Evolutionary conservation across 2,888 invertebrate genomes (phyloP), one percentile per base, ranked within the genome.

Genomic region (Diarsia rubi): DNA sequence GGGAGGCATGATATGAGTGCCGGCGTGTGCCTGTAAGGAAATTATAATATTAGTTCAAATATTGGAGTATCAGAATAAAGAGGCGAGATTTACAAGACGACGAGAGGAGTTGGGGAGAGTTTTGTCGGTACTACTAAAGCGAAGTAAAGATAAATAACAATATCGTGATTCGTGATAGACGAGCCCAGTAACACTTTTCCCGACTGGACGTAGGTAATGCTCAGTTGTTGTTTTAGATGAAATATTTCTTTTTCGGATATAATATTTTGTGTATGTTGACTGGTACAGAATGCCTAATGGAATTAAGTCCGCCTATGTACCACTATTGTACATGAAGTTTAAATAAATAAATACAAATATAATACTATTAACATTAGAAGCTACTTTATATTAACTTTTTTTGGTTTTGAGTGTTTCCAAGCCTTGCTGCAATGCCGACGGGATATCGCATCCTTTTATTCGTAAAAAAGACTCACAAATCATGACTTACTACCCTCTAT

Each of bases 1-100:
- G 11, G 95, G 78, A 0, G 91, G 88, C 84, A 92, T 85, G 21
- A 94, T 90, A 68, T 91, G 92, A 19, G 92, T 87, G 49, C 89
- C 88, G 12, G 86, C 81, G 16, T 85, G 89, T 1, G 84, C 86
- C 95, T 95, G 91, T 1, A 92, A 94, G 79, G 83, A 86, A 73
- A 24, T 16, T 5, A 59, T 14, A 3, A 21, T 12, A 44, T 64
- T 37, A 49, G 19, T 21, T 24, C 27, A 3, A 24, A 37, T 11
- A 47, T 16, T 57, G 8, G 8, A 19, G 1, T 57, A 57, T 0
- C 54, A 16, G 54, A 16, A 24, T 16, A 31, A 31, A 31, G 31
- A 31, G 37, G 5, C 37, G 37, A 37, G 37, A 37, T 5, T 37
- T 37, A 37, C 4, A 6, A 37, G 37, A 37, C 37, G 37, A 37